phyloP scores from a whole-genome alignment of 2,113 vertebrate species.

The Paradoxurus hermaphroditus region DNA sequence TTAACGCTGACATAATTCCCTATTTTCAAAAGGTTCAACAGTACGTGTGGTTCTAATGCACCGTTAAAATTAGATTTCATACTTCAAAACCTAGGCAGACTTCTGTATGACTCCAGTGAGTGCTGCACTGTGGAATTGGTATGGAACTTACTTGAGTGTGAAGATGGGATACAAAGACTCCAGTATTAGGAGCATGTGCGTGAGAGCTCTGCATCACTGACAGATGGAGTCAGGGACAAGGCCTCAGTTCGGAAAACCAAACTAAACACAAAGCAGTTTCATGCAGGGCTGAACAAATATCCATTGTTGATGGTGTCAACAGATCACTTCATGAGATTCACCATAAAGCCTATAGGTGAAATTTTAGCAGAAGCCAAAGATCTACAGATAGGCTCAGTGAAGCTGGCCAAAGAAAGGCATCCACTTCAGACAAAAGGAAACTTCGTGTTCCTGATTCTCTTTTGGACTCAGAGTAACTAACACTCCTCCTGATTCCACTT shows the following conservation, averaged over 20 bases:
- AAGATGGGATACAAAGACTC: background rate
- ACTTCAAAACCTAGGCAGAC: background rate
- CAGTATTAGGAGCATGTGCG: background rate
- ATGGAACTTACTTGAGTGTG: background rate
- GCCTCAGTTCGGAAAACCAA: background rate
- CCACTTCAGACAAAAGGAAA: background rate
- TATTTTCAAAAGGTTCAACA: background rate
- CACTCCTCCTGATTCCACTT: background rate
- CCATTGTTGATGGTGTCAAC: background rate
- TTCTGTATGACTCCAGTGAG: background rate
- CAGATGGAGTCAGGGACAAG: constrained; percentile 18
- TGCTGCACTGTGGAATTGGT: background rate
- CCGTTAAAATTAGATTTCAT: background rate
- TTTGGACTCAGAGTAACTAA: background rate
- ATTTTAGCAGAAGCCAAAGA: background rate
- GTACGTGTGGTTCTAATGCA: background rate
- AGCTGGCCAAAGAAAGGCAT: background rate
- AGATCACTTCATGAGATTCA: background rate
- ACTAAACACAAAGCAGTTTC: constrained; percentile 11
- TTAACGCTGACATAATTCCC: background rate
- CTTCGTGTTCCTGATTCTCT: background rate
- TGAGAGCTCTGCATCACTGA: background rate
- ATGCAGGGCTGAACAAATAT: background rate
- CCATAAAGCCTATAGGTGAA: background rate
- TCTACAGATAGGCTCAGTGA: background rate